Conservation (phyloP, 2,888 invertebrate genomes). For the Platycheirus rosarum region DNA sequence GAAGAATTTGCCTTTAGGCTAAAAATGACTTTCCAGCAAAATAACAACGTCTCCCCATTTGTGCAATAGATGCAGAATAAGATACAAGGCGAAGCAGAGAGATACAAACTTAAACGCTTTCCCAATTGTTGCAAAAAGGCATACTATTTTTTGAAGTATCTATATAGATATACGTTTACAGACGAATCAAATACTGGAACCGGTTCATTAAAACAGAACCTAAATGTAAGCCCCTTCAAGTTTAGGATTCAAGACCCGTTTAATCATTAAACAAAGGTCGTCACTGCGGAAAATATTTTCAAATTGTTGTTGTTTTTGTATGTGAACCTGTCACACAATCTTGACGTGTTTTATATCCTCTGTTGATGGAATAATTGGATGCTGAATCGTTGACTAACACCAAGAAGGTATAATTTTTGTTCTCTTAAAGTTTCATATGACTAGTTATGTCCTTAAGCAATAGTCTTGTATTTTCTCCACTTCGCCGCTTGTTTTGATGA, state of each 20-base stretch:
- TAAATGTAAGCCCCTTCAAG: neutral
- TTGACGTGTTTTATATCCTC: slow-evolving; percentile 22
- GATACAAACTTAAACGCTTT: slow-evolving; percentile 15
- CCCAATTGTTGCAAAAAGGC: slow-evolving; percentile 22
- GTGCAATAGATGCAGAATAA: neutral
- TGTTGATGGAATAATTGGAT: slow-evolving; percentile 43
- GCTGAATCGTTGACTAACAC: slow-evolving; percentile 8
- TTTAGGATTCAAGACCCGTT: too few species aligned
- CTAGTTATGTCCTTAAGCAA: slow-evolving; percentile 40
- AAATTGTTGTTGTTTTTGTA: neutral
- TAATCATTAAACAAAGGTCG: slow-evolving; percentile 36
- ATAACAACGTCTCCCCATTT: slow-evolving; percentile 16
- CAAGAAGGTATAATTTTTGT: slow-evolving; percentile 40
- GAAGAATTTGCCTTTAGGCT: slow-evolving; percentile 46
- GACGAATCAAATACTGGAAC: neutral
- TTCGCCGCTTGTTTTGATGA: neutral
- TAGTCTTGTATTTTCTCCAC: slow-evolving; percentile 17
- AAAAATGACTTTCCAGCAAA: slow-evolving; percentile 29
- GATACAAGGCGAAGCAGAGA: slow-evolving; percentile 9
- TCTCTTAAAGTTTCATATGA: slow-evolving; percentile 50
- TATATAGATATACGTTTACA: neutral
- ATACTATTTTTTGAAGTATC: slow-evolving; percentile 13
- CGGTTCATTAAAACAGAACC: neutral
- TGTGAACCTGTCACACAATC: neutral
- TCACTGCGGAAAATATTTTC: slow-evolving; percentile 45